These are phyloP conservation scores for Phalacrocorax brasilianus DNA, from an alignment of 2,113 vertebrate species.

Conservation along the genomic window DNA sequence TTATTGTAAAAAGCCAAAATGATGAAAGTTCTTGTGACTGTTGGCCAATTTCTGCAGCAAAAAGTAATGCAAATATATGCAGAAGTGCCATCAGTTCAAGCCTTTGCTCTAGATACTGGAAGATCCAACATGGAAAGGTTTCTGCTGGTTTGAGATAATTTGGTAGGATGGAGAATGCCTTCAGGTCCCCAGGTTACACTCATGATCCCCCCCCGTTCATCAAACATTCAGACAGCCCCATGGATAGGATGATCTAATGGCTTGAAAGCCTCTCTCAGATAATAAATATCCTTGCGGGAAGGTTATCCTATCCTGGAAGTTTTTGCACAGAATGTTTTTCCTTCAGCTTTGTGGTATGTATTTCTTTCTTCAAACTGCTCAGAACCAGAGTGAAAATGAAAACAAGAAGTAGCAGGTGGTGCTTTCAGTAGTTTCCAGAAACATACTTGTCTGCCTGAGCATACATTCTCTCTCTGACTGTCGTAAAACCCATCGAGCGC, in stretches of 20 bases:
- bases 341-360: not conserved
- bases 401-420: not conserved
- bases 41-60: not conserved
- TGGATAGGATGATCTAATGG: not conserved
- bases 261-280: not conserved
- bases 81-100: not conserved
- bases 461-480: not conserved
- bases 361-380: not conserved
- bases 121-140: not conserved
- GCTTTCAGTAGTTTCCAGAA: not conserved
- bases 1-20: not conserved
- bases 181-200: not conserved
- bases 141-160: not conserved
- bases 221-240: not conserved
- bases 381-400: not conserved
- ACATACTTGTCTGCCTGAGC: not conserved
- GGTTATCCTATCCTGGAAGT: not conserved
- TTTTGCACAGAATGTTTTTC: not conserved
- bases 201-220: not conserved
- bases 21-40: not conserved
- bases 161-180: not conserved
- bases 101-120: not conserved
- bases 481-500: not conserved
- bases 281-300: not conserved
- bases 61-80: not conserved